Base-by-base conservation (phyloP, 1,140 invertebrate species). In the Kradibia gibbosae region DNA sequence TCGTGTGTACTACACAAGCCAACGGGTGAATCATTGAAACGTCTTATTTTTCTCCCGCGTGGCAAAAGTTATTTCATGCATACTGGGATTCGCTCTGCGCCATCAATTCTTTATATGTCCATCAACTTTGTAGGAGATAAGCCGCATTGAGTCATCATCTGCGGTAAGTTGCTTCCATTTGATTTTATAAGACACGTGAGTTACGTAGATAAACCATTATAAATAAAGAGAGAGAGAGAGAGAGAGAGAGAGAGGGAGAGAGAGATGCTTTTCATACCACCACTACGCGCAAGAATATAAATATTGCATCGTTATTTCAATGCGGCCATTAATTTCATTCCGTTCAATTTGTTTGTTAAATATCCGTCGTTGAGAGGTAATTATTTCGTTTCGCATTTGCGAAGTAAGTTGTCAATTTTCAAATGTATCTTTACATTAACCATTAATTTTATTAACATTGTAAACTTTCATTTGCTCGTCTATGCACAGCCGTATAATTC, bases 151-250 rank as follows among this genome's bases (percentile, higher is more conserved):
- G 31, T 39, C 36, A 67, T 67, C 11, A 22, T 8, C 25, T n/a
- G 65, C 65, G 65, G 60, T 62, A 3, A 62, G 60, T 62, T 17
- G 36, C 22, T 70, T 70, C 39, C 39, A 42, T 70, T 70, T 70
- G 36, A 45, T 70, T 42, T 70, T 11, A 17, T 39, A 42, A 70
- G n/a, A n/a, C 22, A 22, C 13, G 28, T 1, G 3, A 62, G 60
- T 15, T 34, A 25, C 31, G 4, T 20, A 62, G 13, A 62, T 62
- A 34, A 34, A 3, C 7, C 60, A 17, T 34, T 62, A n/a, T 31
- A 60, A 60, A n/a, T n/a, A n/a, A n/a, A n/a, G n/a, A n/a, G n/a
- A n/a, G n/a, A n/a, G n/a, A n/a, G n/a, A n/a, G n/a, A n/a, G n/a
- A n/a, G n/a, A n/a, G n/a, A n/a, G n/a, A n/a, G n/a, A n/a, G n/a